Percentiles rank a stretch among this genome's conserved stretches.
Evolutionary conservation across 2,888 invertebrate species (phyloP).

Genomic region (Smittia sp.): DNA sequence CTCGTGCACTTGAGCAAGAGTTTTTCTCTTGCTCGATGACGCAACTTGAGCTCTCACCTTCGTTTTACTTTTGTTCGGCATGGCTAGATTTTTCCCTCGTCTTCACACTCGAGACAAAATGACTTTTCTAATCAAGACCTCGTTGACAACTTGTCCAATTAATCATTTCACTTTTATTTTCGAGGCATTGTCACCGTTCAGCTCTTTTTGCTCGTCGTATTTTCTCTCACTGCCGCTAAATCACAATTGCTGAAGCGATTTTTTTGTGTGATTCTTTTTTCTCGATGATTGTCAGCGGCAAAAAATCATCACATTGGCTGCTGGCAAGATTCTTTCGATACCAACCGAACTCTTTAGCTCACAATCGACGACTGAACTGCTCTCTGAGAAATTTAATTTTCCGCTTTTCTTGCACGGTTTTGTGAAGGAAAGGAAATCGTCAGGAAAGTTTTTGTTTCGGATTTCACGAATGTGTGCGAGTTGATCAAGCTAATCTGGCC

Average conservation of each 20-base stretch:
- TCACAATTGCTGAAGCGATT: constrained; percentile 4
- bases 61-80: constrained; percentile 13
- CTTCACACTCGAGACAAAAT: neutral
- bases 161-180: constrained; percentile 1
- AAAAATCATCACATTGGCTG: constrained; percentile 4
- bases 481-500: too few species aligned
- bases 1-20: neutral
- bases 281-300: neutral
- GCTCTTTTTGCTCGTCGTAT: neutral
- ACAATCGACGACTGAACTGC: neutral
- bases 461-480: neutral
- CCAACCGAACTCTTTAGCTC: neutral
- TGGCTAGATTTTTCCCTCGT: neutral
- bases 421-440: neutral
- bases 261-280: constrained; percentile 16
- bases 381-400: constrained; percentile 13
- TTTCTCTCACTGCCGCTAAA: constrained; percentile 12
- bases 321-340: neutral
- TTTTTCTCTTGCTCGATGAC: neutral
- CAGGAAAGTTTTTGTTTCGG: constrained; percentile 16
- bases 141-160: neutral
- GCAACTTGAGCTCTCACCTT: constrained; percentile 13
- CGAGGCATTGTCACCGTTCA: neutral
- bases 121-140: neutral
- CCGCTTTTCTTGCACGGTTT: neutral